Evolutionary conservation across 2,797 vertebrate genomes (phyloP).

Genomic region (Scomberomorus guttatus): DNA sequence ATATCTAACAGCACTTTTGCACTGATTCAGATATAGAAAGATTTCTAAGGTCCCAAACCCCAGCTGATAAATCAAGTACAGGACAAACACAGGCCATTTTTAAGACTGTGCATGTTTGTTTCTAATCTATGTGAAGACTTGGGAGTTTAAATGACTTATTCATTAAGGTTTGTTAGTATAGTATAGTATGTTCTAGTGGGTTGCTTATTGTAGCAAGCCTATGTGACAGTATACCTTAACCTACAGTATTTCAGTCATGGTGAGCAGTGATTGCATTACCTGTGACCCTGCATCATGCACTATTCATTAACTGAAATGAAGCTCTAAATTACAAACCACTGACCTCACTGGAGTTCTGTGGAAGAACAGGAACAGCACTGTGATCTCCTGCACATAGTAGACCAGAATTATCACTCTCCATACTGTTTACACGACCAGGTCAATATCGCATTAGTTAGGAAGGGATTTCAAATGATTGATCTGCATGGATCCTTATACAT

Average conservation of each 20-base stretch:
- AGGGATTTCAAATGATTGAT: conserved; percentile 1
- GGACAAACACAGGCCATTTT: neutral
- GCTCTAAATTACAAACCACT: neutral
- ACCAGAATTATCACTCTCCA: neutral
- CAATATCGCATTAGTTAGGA: conserved; percentile 3
- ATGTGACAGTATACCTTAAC: neutral
- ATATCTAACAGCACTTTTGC: neutral
- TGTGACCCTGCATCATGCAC: conserved; percentile 1
- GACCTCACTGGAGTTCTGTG: neutral
- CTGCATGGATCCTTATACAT: neutral
- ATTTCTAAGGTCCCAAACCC: neutral
- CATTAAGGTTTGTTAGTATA: neutral
- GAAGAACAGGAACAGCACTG: neutral
- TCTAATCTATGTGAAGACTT: neutral
- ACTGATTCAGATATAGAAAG: neutral
- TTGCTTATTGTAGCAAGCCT: neutral
- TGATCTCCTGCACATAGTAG: neutral
- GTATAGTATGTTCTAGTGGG: too few relatives aligned
- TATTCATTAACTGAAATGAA: neutral
- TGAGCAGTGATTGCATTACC: conserved; percentile 6
- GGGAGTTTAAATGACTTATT: neutral
- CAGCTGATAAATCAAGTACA: too few relatives aligned
- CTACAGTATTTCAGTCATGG: neutral
- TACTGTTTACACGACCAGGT: neutral
- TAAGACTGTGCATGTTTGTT: neutral